Percentiles rank a stretch among this genome's conserved stretches.
These are phyloP conservation scores for Agonopterix alstromeriana DNA, from an alignment of 2,888 invertebrate genomes.

Conservation along the genomic window DNA sequence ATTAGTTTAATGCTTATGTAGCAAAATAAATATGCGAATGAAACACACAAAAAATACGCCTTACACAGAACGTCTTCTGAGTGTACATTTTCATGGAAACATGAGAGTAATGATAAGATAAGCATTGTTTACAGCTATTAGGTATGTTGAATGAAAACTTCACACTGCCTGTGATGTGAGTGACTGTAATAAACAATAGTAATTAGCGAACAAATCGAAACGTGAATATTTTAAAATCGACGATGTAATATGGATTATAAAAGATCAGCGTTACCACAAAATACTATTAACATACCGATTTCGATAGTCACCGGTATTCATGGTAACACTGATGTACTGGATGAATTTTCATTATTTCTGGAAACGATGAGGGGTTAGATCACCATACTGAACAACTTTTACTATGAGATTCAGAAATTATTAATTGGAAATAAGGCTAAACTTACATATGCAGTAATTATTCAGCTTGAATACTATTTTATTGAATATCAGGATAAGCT, in stretches of 20 bases:
- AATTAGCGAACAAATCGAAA: neutral
- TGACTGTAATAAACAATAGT: slow-evolving; percentile 1
- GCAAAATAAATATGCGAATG: neutral
- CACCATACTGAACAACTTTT: too few species aligned
- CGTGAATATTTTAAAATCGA: neutral
- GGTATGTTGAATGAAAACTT: slow-evolving; percentile 7
- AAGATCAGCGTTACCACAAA: too few species aligned
- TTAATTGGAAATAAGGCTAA: too few species aligned
- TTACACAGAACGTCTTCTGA: slow-evolving; percentile 27
- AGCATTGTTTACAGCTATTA: slow-evolving; percentile 18
- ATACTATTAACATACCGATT: too few species aligned
- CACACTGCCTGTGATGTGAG: neutral
- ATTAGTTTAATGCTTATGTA: neutral
- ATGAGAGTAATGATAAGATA: slow-evolving; percentile 21
- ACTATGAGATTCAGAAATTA: too few species aligned
- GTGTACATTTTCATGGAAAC: slow-evolving; percentile 23
- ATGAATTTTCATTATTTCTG: too few species aligned
- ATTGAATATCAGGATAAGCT: too few species aligned
- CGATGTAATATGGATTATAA: neutral
- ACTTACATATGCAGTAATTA: too few species aligned
- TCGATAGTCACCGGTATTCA: too few species aligned
- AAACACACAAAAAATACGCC: slow-evolving; percentile 16
- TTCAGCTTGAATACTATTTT: too few species aligned
- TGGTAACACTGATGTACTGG: too few species aligned
- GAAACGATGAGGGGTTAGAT: too few species aligned